Conservation (phyloP, 2,888 invertebrate species). For the Mimachlamys varia region DNA sequence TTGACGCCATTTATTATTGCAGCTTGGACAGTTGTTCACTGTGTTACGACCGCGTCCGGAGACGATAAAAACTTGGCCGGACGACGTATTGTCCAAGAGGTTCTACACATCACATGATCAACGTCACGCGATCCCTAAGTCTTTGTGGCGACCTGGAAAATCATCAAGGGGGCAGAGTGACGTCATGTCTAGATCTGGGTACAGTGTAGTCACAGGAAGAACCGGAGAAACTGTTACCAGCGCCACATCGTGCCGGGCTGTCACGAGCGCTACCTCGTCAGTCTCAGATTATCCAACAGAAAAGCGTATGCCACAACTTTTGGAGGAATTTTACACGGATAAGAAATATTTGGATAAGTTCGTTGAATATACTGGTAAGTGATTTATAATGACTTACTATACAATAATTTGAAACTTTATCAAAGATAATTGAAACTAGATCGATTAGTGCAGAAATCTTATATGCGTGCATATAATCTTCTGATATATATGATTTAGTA, state of each 20-base stretch:
- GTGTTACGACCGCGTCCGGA: background rate
- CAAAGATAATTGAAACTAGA: no score
- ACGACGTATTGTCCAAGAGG: background rate
- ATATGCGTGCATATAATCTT: no score
- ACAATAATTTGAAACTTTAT: no score
- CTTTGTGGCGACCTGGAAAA: background rate
- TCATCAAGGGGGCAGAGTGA: background rate
- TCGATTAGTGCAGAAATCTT: no score
- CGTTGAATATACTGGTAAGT: background rate
- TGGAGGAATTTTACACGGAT: conserved; percentile 22
- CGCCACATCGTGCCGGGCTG: conserved; percentile 26
- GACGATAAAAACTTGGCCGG: background rate
- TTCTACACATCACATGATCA: conserved; percentile 1
- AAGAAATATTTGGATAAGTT: background rate
- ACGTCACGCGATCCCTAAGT: background rate
- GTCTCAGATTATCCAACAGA: background rate
- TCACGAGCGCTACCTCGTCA: background rate
- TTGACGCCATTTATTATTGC: background rate
- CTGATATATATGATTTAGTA: no score
- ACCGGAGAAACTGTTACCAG: background rate
- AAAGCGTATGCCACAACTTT: background rate
- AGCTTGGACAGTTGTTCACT: background rate
- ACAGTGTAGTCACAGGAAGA: background rate
- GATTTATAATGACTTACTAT: no score
- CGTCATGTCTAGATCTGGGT: background rate